Evolutionary conservation across 1,140 invertebrate species (phyloP).

Genomic region (Conopomorpha cramerella): DNA sequence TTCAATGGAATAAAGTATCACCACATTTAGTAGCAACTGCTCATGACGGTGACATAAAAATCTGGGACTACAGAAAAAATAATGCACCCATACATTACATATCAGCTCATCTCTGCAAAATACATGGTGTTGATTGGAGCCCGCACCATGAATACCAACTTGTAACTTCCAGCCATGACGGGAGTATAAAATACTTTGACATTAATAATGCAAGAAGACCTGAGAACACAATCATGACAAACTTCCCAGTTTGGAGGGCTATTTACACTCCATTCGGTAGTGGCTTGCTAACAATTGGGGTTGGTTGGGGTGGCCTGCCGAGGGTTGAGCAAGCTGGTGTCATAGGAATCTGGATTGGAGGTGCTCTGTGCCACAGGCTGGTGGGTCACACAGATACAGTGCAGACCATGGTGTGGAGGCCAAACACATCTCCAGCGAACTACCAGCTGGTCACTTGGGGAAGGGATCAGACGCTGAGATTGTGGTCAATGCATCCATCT

Average conservation of each 20-base stretch:
- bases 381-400: constrained; percentile 93
- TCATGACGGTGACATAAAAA: constrained; percentile 92
- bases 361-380: constrained; percentile 63
- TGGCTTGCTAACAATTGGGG: constrained; percentile 84
- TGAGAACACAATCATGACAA: constrained; percentile 81
- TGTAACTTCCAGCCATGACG: constrained; percentile 93
- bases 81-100: constrained; percentile 89
- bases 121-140: constrained; percentile 94
- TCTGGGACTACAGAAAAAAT: constrained; percentile 93
- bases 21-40: constrained; percentile 87
- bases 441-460: constrained; percentile 95
- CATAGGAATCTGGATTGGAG: constrained; percentile 53
- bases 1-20: constrained; percentile 89
- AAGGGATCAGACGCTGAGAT: constrained; percentile 87
- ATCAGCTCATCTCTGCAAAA: constrained; percentile 89
- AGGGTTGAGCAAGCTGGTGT: constrained; percentile 54
- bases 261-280: constrained; percentile 92
- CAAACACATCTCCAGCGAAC: constrained; percentile 67
- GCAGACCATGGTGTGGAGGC: constrained; percentile 92
- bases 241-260: constrained; percentile 91
- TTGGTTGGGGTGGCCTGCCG: constrained; percentile 53
- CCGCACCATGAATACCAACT: constrained; percentile 82
- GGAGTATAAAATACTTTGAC: constrained; percentile 94
- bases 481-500: constrained; percentile 87
- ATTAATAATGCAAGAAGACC: constrained; percentile 80